Evolutionary conservation across 2,888 invertebrate species (phyloP), one percentile per base, ranked within the genome.

Genomic region (Chrysodeixis includens): DNA sequence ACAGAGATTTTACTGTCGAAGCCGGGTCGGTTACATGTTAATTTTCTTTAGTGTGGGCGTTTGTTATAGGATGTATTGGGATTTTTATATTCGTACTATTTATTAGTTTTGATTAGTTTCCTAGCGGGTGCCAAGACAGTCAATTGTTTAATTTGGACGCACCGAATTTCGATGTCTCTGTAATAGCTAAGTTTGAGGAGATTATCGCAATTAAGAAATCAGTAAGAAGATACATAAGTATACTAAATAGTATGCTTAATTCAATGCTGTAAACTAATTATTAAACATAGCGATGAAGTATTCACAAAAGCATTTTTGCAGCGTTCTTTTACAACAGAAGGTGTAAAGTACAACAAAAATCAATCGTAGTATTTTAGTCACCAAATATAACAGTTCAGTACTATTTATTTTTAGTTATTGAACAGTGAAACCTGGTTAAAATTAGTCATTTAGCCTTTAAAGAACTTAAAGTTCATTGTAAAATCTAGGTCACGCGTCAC

Each of bases 1-100:
- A 71, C 74, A 61, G 18, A 18, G 46, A 20, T 49, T 49, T 10
- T 49, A 49, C 18, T 18, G 46, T 49, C 40, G 35, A n/a, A n/a
- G n/a, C 16, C 14, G 12, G 12, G 20, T 49, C 18, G 20, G 46
- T 8, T 49, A 49, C 18, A 49, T 49, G 46, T 14, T 40, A 40
- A 49, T 49, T 49, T 49, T 9, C 9, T 49, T 46, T 46, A 46
- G 18, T 49, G 18, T 18, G 18, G 46, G 10, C 20, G 10, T 16
- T 16, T 49, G 46, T 49, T 18, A 20, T 49, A 40, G 4, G 5
- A 6, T 12, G 35, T 35, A 35, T n/a, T n/a, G n/a, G n/a, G n/a
- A n/a, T 40, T 40, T 40, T 40, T n/a, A n/a, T n/a, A 7, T n/a
- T 40, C 14, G 40, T 12, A 32, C 12, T n/a, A 26, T 26, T 26